Percentiles rank a stretch among this genome's conserved stretches.
Evolutionary conservation across 2,797 vertebrate genomes (phyloP).

Genomic region (Pithecia hirsuta): DNA sequence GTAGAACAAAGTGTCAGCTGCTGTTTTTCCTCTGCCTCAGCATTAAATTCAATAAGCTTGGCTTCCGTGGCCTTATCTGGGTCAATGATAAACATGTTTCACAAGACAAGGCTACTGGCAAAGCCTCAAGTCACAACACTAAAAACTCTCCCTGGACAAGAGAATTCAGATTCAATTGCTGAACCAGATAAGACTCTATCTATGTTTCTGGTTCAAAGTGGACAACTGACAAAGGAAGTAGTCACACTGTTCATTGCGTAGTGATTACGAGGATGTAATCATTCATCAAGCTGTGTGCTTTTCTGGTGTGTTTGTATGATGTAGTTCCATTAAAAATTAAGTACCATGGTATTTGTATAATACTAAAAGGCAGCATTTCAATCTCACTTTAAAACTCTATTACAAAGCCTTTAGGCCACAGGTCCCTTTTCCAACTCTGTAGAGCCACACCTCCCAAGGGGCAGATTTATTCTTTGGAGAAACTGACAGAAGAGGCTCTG

Average conservation of each 20-base stretch:
- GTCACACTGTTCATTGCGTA: neutral
- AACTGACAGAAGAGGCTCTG: neutral
- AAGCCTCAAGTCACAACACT: neutral
- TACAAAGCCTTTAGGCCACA: neutral
- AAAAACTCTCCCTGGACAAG: neutral
- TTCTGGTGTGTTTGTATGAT: neutral
- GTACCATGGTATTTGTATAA: neutral
- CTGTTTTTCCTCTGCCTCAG: neutral
- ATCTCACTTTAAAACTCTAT: neutral
- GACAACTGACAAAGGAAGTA: neutral
- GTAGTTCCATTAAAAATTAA: neutral
- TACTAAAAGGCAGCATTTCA: neutral
- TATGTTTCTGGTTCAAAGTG: neutral
- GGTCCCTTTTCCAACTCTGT: neutral
- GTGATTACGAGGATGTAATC: neutral
- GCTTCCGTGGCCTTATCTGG: neutral
- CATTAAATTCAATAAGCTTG: neutral
- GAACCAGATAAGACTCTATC: neutral
- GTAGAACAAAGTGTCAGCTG: neutral
- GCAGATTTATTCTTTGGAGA: neutral
- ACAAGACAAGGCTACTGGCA: neutral
- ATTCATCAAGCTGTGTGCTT: neutral
- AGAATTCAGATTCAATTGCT: neutral
- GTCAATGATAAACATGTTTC: neutral
- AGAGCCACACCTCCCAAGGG: no score